phyloP scores from a whole-genome alignment of 2,113 vertebrate genomes.

The Oxygymnocypris stewartii region DNA sequence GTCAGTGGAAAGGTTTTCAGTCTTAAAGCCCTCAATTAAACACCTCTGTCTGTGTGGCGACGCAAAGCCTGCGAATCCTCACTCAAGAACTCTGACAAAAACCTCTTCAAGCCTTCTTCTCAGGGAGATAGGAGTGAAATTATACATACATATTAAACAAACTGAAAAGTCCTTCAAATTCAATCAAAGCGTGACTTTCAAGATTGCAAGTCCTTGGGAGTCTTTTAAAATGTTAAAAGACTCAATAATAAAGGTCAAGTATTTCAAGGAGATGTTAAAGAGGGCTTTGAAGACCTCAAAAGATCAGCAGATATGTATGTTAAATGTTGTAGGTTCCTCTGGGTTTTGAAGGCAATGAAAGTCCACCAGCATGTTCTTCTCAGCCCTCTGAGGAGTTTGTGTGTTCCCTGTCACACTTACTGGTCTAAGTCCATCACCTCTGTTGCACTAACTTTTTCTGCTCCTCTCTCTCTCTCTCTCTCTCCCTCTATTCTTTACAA shows the following conservation, averaged over 20 bases:
- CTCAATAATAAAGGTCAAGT: background rate
- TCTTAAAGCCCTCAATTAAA: constrained; percentile 33
- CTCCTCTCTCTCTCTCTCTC: constrained; percentile 44
- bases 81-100: background rate
- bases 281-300: constrained; percentile 21
- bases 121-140: background rate
- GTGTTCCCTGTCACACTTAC: constrained; percentile 63
- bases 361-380: constrained; percentile 62
- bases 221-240: too few species aligned
- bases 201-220: background rate
- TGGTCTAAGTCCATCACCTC: constrained; percentile 71
- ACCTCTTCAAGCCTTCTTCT: background rate
- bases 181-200: background rate
- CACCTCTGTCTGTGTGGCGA: constrained; percentile 1
- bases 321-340: constrained; percentile 7
- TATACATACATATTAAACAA: background rate
- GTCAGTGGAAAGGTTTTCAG: constrained; percentile 3
- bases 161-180: background rate
- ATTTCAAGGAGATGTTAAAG: background rate
- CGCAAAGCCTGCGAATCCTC: background rate
- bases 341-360: constrained; percentile 27
- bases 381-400: constrained; percentile 52
- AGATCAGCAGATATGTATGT: constrained; percentile 4
- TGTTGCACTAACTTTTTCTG: constrained; percentile 65
- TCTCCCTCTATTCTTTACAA: constrained; percentile 59